Evolutionary conservation across 2,888 invertebrate species (phyloP), one percentile per base, ranked within the genome.

Genomic region (Ditula angustiorana): DNA sequence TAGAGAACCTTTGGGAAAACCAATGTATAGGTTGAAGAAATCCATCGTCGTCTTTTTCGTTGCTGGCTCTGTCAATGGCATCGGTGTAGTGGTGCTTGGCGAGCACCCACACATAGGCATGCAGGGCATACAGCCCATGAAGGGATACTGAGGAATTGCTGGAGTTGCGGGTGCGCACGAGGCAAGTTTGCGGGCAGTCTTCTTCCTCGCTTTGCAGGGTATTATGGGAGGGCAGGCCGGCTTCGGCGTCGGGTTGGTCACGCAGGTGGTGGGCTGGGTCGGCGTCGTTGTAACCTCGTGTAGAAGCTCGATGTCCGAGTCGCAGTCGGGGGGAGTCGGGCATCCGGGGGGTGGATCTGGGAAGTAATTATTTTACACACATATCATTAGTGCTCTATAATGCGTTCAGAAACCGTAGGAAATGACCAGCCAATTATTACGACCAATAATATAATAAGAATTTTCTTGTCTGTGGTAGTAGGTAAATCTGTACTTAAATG

Each of bases 21-120:
- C 53, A 2, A 53, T 35, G 33, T 53, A 53, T 2, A 53, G 8
- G 53, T 53, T 35, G 16, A 53, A 21, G 53, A 53, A 53, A 23
- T 53, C 49, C 49, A 4, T 5, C n/a, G 52, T 11, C 52, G 52
- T 7, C 16, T 7, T 7, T n/a, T 7, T 16, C 8, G 41, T 11
- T 11, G n/a, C 2, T 5, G n/a, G n/a, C 5, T 8, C 19, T 7
- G 19, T 19, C 1, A 3, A 1, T 3, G 19, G 8, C 2, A 19
- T 10, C 19, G 3, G 19, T 3, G 2, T 10, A 4, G 13, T 5
- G 5, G 5, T 10, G 0, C 2, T 7, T 10, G 23, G 37, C 21
- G 19, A 44, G 33, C 13, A 33, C 1, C 4, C 33, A 2, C 61
- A 61, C 4, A 28, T 11, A 1, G 61, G 33, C 61, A 46, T 35